A percentile compares a stretch with the other conserved stretches of the same genome.
These are phyloP conservation scores for Nibea coibor DNA, from an alignment of 2,113 vertebrate species.

Conservation along the genomic window DNA sequence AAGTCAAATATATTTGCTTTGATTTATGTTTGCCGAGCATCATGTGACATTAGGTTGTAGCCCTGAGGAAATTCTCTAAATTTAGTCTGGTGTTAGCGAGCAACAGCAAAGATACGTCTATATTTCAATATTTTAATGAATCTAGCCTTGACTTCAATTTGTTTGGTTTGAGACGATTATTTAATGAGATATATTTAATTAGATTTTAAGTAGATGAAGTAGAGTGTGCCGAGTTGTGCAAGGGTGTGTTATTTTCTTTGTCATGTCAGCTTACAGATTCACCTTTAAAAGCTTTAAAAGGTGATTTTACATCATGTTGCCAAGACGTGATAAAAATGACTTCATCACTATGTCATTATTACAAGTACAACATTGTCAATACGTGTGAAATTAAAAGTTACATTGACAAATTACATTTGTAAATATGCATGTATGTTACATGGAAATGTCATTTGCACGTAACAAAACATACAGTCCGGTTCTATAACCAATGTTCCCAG, in stretches of 20 bases:
- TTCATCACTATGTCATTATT: background rate
- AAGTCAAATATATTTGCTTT: conserved; percentile 11
- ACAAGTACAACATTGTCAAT: background rate
- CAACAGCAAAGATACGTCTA: background rate
- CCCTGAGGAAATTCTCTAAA: background rate
- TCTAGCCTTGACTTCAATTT: background rate
- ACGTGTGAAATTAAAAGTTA: background rate
- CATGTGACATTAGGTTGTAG: conserved; percentile 10
- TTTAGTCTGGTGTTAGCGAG: conserved; percentile 1
- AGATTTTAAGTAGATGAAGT: too few species aligned
- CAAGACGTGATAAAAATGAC: background rate
- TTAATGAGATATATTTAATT: background rate
- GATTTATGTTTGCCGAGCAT: background rate
- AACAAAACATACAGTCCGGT: background rate
- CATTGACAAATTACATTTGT: background rate
- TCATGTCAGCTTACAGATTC: too few species aligned
- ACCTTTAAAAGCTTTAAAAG: background rate
- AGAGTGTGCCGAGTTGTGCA: too few species aligned
- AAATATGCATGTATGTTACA: background rate
- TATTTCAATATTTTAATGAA: background rate
- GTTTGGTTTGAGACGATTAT: background rate
- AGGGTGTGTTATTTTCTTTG: too few species aligned
- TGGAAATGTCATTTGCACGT: background rate
- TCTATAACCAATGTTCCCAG: background rate
- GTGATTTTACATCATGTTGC: too few species aligned